Evolutionary conservation across 2,113 vertebrate genomes (phyloP).

Genomic region (Lepidiolamprologus cunningtoni): DNA sequence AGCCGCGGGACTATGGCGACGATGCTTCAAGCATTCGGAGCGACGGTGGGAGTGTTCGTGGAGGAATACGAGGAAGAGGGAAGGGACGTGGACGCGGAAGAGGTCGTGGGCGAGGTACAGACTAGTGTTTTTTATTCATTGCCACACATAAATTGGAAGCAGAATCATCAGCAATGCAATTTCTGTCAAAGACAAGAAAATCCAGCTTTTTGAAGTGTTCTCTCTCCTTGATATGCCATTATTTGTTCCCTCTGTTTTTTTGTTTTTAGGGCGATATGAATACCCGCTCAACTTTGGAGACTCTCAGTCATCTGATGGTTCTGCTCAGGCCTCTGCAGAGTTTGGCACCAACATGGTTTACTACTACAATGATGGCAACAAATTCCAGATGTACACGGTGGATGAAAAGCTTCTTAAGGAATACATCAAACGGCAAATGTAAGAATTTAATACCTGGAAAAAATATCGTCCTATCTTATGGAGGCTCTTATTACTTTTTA

Average conservation of each 20-base stretch:
- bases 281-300: conserved; percentile 77
- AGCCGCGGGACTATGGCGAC: conserved; percentile 78
- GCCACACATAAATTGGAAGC: background rate
- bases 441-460: conserved; percentile 39
- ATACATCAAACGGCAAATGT: conserved; percentile 96
- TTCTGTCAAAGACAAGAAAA: background rate
- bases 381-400: conserved; percentile 88
- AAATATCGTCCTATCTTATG: background rate
- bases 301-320: conserved; percentile 70
- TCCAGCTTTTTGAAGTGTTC: background rate
- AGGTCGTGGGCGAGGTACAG: conserved; percentile 77
- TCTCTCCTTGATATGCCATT: fast-evolving
- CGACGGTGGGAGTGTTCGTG: conserved; percentile 74
- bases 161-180: background rate
- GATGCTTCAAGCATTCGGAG: conserved; percentile 79
- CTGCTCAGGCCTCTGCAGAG: conserved; percentile 66
- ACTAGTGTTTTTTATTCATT: background rate
- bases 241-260: background rate
- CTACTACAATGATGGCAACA: conserved; percentile 87
- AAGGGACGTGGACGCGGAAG: conserved; percentile 83
- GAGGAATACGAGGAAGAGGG: conserved; percentile 76
- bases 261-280: conserved; percentile 78
- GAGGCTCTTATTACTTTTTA: background rate
- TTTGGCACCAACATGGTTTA: conserved; percentile 84
- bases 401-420: conserved; percentile 91